Conservation (phyloP, 2,888 invertebrate species). For the Dolichopus griseipennis region DNA sequence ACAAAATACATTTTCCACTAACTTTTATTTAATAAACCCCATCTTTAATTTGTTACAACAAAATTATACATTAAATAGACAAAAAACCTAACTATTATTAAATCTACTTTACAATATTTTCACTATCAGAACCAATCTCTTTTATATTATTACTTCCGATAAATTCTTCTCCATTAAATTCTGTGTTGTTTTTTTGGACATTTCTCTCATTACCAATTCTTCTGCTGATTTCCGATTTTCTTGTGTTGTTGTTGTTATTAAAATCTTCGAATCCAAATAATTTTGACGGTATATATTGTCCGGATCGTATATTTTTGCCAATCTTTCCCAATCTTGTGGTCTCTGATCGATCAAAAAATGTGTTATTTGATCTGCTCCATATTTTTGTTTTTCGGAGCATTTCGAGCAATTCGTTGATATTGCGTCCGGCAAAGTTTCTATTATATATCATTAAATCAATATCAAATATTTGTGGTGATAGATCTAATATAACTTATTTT, state of each 20-base stretch:
- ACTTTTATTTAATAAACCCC: no score
- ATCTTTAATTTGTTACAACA: no score
- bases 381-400: conserved; percentile 57
- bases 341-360: conserved; percentile 44
- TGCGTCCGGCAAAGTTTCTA: conserved; percentile 63
- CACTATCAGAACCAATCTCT: no score
- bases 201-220: no score
- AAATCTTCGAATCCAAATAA: conserved; percentile 47
- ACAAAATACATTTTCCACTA: no score
- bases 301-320: conserved; percentile 54
- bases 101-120: no score
- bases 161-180: no score
- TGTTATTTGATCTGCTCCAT: conserved; percentile 56
- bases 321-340: conserved; percentile 49
- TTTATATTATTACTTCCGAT: no score
- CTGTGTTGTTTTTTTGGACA: no score
- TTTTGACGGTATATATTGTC: conserved; percentile 52
- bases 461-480: neutral
- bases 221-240: conserved; percentile 4
- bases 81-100: no score
- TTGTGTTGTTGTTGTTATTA: neutral
- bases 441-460: conserved; percentile 26
- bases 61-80: no score
- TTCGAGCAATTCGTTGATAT: conserved; percentile 58
- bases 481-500: no score